Conservation (phyloP, 2,888 invertebrate species). For the Perithous albicinctus region DNA sequence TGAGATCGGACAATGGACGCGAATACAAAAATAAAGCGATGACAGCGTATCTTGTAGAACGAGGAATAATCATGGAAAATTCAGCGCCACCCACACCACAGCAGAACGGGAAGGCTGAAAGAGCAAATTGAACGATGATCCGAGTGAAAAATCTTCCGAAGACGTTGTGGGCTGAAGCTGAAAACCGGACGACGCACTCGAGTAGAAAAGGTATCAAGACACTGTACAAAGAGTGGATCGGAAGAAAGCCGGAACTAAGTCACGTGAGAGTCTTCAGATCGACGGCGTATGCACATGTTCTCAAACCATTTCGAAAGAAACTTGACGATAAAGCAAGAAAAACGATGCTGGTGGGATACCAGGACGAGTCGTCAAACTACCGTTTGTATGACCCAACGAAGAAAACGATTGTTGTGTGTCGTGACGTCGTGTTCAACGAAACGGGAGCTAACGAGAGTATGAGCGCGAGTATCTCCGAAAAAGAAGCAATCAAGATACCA, state of each 20-base stretch:
- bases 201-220: conserved; percentile 26
- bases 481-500: not conserved
- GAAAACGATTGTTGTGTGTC: conserved; percentile 24
- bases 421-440: conserved; percentile 44
- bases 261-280: conserved; percentile 66
- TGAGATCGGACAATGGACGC: conserved; percentile 47
- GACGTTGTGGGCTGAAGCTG: conserved; percentile 34
- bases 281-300: conserved; percentile 62
- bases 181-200: conserved; percentile 6
- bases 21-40: conserved; percentile 40
- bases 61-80: conserved; percentile 26
- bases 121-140: conserved; percentile 64
- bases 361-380: conserved; percentile 43
- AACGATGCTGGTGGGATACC: conserved; percentile 58
- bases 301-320: conserved; percentile 62
- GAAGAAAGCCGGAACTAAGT: conserved; percentile 61
- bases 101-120: conserved; percentile 62
- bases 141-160: conserved; percentile 26
- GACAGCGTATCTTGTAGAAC: conserved; percentile 1
- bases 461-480: not conserved
- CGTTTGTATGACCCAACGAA: conserved; percentile 21
- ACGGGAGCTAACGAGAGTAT: not conserved
- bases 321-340: conserved; percentile 68
- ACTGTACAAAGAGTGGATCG: conserved; percentile 69
- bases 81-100: conserved; percentile 29